Base-by-base conservation (phyloP, 2,888 invertebrate species). In the Mesoligia furuncula region DNA sequence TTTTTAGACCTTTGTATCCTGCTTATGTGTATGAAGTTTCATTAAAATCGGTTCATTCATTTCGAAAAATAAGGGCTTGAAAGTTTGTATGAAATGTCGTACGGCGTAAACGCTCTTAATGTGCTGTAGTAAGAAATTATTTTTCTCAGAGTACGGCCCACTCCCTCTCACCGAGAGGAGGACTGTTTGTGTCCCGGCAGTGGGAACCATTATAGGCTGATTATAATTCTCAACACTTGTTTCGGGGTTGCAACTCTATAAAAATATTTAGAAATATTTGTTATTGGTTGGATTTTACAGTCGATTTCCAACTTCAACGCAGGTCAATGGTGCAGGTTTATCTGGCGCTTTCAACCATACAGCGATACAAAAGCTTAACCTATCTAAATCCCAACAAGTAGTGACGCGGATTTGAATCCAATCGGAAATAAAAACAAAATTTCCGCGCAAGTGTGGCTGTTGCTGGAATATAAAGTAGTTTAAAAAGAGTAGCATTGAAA, bases 331-430 rank as follows among this genome's bases (percentile, higher is more conserved):
- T 45, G 64, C 75, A 66, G 66, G 73, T 74, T 85, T 86, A 85
- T 75, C 62, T 76, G 62, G 64, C 70, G 75, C 61, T 85, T 57
- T 66, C 68, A 73, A 75, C 80, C 72, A 77, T 78, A 75, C 42
- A 77, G 51, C 74, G 68, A 78, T 79, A 73, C 75, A 80, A 77
- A 85, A 74, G 74, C 83, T 84, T 73, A 87, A 74, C 73, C 77
- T 74, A 74, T 62, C 76, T 73, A 68, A 84, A 80, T 76, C 75
- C 67, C 65, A 70, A 84, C 79, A 84, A 75, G 59, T 64, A 85
- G 67, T 73, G 80, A 79, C 48, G 69, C 9, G 68, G 66, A 79
- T 86, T 79, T 76, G 65, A 70, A 77, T 77, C 31, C 68, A 79
- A 77, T 71, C 11, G 69, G 73, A 82, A 84, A 84, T 80, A 75